phyloP scores from a whole-genome alignment of 53 echinoderm and acorn worm genomes.

The Echinarachnius parma region DNA sequence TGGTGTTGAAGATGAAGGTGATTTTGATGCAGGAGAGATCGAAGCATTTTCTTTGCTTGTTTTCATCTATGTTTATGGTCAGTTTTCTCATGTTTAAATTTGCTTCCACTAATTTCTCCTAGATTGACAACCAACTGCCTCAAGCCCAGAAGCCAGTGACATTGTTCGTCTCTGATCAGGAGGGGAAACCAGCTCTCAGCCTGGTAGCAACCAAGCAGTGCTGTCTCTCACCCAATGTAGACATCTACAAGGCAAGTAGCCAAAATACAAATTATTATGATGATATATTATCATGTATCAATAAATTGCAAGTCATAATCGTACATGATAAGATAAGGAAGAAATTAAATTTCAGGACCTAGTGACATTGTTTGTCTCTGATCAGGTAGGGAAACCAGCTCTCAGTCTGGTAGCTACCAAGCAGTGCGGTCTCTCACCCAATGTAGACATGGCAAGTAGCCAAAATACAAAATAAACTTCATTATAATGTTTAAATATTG shows the following conservation, averaged over 20 bases:
- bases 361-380: slow-evolving; percentile 65
- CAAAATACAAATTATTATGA: not conserved
- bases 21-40: not conserved
- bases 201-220: slow-evolving; percentile 60
- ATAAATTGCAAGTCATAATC: too few species aligned
- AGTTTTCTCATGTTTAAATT: too few species aligned
- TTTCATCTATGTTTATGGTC: too few species aligned
- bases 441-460: slow-evolving; percentile 74
- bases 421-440: slow-evolving; percentile 51
- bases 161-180: slow-evolving; percentile 61
- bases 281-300: too few species aligned
- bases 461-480: too few species aligned
- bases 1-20: not conserved
- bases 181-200: slow-evolving; percentile 57
- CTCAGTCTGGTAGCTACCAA: slow-evolving; percentile 64
- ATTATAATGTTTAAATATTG: too few species aligned
- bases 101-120: too few species aligned
- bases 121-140: slow-evolving; percentile 92
- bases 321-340: too few species aligned
- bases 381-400: slow-evolving; percentile 55
- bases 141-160: slow-evolving; percentile 74
- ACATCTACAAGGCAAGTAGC: slow-evolving; percentile 76
- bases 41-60: too few species aligned
- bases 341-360: too few species aligned
- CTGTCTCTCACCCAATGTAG: slow-evolving; percentile 58